phyloP scores from a whole-genome alignment of 2,797 vertebrate species.

The Hylomyscus alleni region DNA sequence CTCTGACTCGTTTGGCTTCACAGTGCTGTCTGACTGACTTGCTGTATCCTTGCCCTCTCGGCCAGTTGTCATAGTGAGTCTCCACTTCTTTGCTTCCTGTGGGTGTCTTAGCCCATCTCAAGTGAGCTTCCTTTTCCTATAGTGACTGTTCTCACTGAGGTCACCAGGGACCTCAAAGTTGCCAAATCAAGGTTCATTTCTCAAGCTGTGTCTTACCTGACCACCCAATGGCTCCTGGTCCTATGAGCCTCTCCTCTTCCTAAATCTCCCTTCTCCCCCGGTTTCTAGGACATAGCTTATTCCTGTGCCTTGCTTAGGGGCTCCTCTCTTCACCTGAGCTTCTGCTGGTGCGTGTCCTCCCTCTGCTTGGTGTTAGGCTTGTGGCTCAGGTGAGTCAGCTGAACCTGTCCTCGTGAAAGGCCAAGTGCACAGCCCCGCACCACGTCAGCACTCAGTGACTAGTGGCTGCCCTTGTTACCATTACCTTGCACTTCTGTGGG shows the following conservation, averaged over 20 bases:
- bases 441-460: constrained; percentile 13
- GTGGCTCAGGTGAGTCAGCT: constrained; percentile 51
- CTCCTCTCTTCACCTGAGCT: constrained; percentile 5
- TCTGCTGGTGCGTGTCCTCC: background rate
- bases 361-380: constrained; percentile 38
- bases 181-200: constrained; percentile 60
- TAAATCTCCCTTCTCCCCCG: background rate
- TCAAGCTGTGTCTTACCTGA: constrained; percentile 55
- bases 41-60: constrained; percentile 10
- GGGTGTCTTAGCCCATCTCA: constrained; percentile 7
- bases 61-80: constrained; percentile 29
- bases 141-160: constrained; percentile 26
- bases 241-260: background rate
- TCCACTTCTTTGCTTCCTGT: constrained; percentile 36
- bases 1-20: background rate
- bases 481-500: constrained; percentile 47
- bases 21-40: background rate
- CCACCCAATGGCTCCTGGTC: constrained; percentile 23
- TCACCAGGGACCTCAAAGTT: constrained; percentile 49
- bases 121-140: constrained; percentile 29
- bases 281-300: background rate
- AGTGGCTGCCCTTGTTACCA: background rate
- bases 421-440: background rate
- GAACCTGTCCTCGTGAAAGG: constrained; percentile 19
- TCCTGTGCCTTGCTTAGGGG: background rate